A percentile compares a stretch with the other conserved stretches of the same genome.
These are phyloP conservation scores for Micrasema minimum DNA, from an alignment of 1,140 invertebrate species.

Conservation along the genomic window DNA sequence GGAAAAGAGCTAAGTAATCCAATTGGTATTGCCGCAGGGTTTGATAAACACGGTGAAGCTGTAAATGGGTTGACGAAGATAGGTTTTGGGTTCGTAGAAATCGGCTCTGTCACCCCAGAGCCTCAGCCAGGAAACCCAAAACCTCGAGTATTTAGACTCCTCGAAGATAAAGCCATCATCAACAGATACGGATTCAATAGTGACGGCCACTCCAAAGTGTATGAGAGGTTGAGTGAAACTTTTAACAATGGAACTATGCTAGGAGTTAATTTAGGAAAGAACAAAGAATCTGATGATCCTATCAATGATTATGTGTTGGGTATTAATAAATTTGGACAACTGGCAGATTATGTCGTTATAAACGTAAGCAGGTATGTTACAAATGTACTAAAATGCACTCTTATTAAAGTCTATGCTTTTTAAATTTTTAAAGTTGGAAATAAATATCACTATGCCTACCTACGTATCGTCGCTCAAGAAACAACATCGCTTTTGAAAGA, in stretches of 20 bases:
- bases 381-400: too few relatives aligned
- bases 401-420: too few relatives aligned
- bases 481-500: too few relatives aligned
- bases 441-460: too few relatives aligned
- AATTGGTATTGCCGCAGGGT: conserved; percentile 96
- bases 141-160: conserved; percentile 90
- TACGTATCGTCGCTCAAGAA: too few relatives aligned
- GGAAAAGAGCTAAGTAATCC: conserved; percentile 84
- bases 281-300: conserved; percentile 84
- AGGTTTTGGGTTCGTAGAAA: conserved; percentile 96
- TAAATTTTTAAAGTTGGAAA: too few relatives aligned
- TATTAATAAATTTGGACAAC: conserved; percentile 76
- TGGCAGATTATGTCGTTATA: conserved; percentile 90
- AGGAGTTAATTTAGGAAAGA: conserved; percentile 96
- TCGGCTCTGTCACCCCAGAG: conserved; percentile 94
- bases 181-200: conserved; percentile 97
- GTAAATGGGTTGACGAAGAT: conserved; percentile 82
- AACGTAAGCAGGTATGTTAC: conserved; percentile 81
- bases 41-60: conserved; percentile 97
- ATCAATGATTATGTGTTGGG: conserved; percentile 85
- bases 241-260: conserved; percentile 70
- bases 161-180: conserved; percentile 89
- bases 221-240: conserved; percentile 70
- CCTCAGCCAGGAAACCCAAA: conserved; percentile 93
- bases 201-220: conserved; percentile 84